A percentile compares a stretch with the other conserved stretches of the same genome.
Evolutionary conservation across 2,113 vertebrate genomes (phyloP).

Genomic region (Rhabdornis inornatus): DNA sequence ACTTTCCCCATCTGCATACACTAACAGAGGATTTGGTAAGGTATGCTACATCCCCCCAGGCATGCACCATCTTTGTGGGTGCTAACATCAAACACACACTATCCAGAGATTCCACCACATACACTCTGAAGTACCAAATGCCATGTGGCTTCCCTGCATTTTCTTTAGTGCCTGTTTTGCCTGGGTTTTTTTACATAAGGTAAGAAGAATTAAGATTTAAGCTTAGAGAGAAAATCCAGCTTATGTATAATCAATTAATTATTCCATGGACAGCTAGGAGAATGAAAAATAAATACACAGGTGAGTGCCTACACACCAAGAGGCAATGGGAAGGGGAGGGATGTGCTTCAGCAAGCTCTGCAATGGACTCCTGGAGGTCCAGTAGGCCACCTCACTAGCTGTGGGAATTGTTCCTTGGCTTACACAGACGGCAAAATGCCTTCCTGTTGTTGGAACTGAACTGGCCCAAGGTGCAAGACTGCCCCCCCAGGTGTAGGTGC

Average conservation of each 20-base stretch:
- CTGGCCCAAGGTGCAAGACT: not conserved
- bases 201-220: not conserved
- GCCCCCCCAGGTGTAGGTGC: accelerated
- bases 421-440: not conserved
- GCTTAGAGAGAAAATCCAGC: not conserved
- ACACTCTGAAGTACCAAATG: accelerated
- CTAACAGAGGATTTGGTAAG: not conserved
- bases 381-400: accelerated
- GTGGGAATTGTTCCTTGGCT: not conserved
- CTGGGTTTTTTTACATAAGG: not conserved
- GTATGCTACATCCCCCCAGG: not conserved
- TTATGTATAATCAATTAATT: accelerated
- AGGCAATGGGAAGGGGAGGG: accelerated
- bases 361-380: accelerated
- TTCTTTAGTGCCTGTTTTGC: not conserved
- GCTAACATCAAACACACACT: not conserved
- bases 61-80: accelerated
- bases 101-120: not conserved
- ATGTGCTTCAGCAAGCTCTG: not conserved
- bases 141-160: accelerated
- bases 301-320: not conserved
- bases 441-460: not conserved
- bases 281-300: not conserved
- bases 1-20: not conserved
- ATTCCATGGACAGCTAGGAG: not conserved